A percentile compares a stretch with the other conserved stretches of the same genome.
Conservation (phyloP, 2,888 invertebrate species). For the Ophion obscuratus region DNA sequence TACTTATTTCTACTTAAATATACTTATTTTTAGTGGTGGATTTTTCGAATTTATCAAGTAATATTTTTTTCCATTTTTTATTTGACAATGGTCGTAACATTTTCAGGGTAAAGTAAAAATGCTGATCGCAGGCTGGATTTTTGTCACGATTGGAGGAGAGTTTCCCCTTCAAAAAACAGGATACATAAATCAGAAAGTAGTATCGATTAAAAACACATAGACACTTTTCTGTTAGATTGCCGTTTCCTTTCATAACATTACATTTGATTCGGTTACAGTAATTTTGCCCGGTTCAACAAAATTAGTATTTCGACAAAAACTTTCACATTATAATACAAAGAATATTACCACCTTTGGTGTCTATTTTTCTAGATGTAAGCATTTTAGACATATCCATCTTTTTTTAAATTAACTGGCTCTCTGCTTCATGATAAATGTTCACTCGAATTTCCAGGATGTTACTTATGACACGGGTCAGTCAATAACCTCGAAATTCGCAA, state of each 20-base stretch:
- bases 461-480: not conserved
- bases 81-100: too few relatives aligned
- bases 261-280: not conserved
- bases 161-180: too few relatives aligned
- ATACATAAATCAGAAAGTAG: too few relatives aligned
- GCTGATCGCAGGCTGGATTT: too few relatives aligned
- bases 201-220: too few relatives aligned
- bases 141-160: too few relatives aligned
- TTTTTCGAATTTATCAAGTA: too few relatives aligned
- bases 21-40: too few relatives aligned
- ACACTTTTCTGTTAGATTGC: not conserved
- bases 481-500: slow-evolving; percentile 1
- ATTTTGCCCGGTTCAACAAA: not conserved
- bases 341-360: not conserved
- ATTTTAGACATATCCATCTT: not conserved
- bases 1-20: too few relatives aligned
- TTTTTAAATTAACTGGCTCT: not conserved
- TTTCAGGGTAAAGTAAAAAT: too few relatives aligned
- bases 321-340: not conserved
- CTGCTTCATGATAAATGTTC: not conserved
- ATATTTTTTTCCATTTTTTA: too few relatives aligned
- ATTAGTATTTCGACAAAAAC: not conserved
- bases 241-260: not conserved
- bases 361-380: not conserved
- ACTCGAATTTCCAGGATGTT: not conserved